Conservation (phyloP, 2,113 vertebrate genomes). For the Vicugna pacos region DNA sequence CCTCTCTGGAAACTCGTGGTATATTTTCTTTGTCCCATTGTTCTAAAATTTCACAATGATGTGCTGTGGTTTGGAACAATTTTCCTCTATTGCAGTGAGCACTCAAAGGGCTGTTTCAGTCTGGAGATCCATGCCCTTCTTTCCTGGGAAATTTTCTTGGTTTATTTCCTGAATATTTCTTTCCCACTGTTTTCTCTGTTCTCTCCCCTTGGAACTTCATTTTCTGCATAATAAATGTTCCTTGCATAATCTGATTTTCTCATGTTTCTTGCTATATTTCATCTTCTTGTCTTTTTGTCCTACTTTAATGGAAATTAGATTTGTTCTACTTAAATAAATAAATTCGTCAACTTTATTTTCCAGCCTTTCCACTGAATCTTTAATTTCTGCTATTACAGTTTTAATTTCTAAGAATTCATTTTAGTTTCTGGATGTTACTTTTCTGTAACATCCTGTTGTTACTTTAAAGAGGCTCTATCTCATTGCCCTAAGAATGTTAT, state of each 20-base stretch:
- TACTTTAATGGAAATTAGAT: not conserved
- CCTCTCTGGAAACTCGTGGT: not conserved
- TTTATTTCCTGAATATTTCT: slow-evolving; percentile 25
- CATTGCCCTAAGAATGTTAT: not conserved
- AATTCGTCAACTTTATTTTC: not conserved
- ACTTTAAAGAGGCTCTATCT: not conserved
- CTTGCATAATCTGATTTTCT: not conserved
- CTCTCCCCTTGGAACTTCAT: not conserved
- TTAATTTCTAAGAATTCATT: not conserved
- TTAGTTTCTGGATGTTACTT: not conserved
- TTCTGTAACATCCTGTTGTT: not conserved
- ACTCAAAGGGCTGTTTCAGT: not conserved
- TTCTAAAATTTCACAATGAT: not conserved
- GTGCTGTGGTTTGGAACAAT: not conserved
- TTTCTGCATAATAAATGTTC: slow-evolving; percentile 15
- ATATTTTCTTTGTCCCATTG: not conserved
- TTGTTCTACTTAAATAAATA: not conserved
- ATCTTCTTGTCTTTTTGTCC: not conserved
- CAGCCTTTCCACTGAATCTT: not conserved
- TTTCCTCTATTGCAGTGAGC: not conserved
- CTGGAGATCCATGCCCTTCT: not conserved
- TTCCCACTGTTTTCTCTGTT: not conserved
- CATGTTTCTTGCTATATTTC: not conserved
- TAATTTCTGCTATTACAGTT: not conserved
- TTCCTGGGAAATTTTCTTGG: not conserved